phyloP scores from a whole-genome alignment of 2,888 invertebrate genomes.

The Torymus texanus region DNA sequence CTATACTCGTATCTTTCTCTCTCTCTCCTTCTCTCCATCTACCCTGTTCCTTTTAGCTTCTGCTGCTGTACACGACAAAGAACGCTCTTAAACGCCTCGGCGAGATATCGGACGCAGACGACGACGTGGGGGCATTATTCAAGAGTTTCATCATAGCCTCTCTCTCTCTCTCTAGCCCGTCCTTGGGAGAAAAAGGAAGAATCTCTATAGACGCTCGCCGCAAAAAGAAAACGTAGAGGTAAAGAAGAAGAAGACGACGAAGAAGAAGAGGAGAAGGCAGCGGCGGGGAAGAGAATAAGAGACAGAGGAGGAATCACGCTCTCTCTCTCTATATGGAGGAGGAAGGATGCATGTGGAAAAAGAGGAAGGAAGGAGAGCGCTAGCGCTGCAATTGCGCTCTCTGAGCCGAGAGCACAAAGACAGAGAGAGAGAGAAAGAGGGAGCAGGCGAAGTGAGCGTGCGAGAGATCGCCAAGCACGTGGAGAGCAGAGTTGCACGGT shows the following conservation, averaged over 20 bases:
- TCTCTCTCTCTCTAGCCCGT: constrained; percentile 43
- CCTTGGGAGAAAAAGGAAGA: constrained; percentile 38
- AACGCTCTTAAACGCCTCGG: constrained; percentile 1
- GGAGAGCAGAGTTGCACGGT: background rate
- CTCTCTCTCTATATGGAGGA: background rate
- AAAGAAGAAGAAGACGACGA: background rate
- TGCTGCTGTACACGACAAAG: no score
- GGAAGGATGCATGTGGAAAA: constrained; percentile 8
- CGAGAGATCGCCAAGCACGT: constrained; percentile 23
- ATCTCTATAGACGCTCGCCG: background rate
- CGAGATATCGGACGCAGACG: constrained; percentile 5
- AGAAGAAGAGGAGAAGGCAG: constrained; percentile 12
- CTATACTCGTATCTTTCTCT: background rate
- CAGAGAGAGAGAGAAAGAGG: constrained; percentile 10
- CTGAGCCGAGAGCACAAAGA: constrained; percentile 18
- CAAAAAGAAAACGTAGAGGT: constrained; percentile 17
- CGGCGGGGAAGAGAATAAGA: background rate
- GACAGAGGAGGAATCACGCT: constrained; percentile 21
- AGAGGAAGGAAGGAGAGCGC: background rate
- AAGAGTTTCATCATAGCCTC: constrained; percentile 35
- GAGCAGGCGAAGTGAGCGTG: background rate
- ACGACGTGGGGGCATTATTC: constrained; percentile 33
- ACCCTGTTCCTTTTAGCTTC: no score
- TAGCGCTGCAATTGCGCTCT: no score
- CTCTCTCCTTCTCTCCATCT: background rate